Base-by-base conservation (phyloP, 1,140 invertebrate genomes). In the Pachyrhynchus sulphureomaculatus region DNA sequence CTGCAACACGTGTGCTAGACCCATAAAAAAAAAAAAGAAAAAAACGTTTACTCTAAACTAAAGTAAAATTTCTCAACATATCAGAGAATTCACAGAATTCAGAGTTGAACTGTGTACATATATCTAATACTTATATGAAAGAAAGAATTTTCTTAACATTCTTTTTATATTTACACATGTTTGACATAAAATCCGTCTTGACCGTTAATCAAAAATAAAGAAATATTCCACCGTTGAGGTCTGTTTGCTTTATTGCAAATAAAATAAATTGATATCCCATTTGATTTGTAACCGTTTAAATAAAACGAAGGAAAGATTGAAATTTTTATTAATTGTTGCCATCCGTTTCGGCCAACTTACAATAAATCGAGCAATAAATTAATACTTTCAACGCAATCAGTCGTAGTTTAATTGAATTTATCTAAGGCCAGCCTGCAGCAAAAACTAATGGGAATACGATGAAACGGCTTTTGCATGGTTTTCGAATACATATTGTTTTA, bases 361-460 rank as follows among this genome's bases (percentile, higher is more conserved):
- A 65, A 65, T 65, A 65, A 65, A 65, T 65, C 61, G 52, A 65
- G 61, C 57, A 65, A 65, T 65, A 65, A 65, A 65, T 65, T 65
- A 56, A 65, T 65, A 65, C 57, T 65, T 65, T 65, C 57, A 65
- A 55, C 64, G 45, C 64, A 65, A 65, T 65, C 64, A 61, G 64
- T 49, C 53, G 52, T 23, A 51, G 61, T 48, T 61, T 61, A 65
- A 65, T 65, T 65, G 57, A 65, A 65, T 60, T 65, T 65, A 65
- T 60, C 51, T 51, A 51, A 53, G 39, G 63, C 56, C 34, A n/a
- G 12, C 34, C 34, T 36, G 36, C n/a, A 13, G n/a, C 36, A 2
- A 13, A 37, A 9, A 29, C 26, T 29, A 29, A 29, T 29, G 26
- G 12, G 26, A 29, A 29, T 29, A 10, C 1, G 2, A 29, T 29